Conservation (phyloP, 2,113 vertebrate species). For the Struthidea cinerea region DNA sequence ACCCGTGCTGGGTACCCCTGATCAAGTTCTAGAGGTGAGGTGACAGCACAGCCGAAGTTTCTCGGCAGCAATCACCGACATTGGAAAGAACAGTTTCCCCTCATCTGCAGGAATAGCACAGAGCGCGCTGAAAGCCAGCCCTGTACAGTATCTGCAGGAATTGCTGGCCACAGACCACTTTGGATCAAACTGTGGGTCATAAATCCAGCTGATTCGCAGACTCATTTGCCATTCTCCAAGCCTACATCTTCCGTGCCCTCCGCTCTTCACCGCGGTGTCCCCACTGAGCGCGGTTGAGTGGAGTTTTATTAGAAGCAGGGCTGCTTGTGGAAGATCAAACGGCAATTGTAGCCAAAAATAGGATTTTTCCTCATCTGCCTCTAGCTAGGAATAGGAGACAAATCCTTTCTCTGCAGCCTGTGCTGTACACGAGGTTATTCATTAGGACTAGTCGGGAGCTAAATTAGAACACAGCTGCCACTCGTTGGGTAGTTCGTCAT, state of each 20-base stretch:
- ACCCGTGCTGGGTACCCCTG: background rate
- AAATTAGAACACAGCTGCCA: constrained; percentile 40
- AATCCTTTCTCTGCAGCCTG: background rate
- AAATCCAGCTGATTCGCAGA: constrained; percentile 37
- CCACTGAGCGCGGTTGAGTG: constrained; percentile 13
- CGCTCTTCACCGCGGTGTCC: background rate
- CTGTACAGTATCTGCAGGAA: background rate
- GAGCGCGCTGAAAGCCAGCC: background rate
- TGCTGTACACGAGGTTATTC: constrained; percentile 41
- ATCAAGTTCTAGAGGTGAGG: background rate
- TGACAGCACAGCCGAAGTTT: background rate
- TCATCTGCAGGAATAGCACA: background rate
- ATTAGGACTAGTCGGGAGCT: constrained; percentile 15
- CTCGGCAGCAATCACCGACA: background rate
- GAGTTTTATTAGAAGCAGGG: constrained; percentile 44
- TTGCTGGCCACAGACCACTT: constrained; percentile 19
- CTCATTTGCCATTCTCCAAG: constrained; percentile 34
- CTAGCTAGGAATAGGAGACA: constrained; percentile 47
- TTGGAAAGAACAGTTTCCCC: background rate
- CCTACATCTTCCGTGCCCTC: constrained; percentile 19
- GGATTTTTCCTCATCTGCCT: constrained; percentile 50
- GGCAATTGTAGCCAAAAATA: constrained; percentile 40
- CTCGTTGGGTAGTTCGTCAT: background rate
- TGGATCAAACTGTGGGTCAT: constrained; percentile 28
- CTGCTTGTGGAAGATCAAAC: constrained; percentile 58